Conservation (phyloP, 2,797 vertebrate species). For the Adelosebastes latens region DNA sequence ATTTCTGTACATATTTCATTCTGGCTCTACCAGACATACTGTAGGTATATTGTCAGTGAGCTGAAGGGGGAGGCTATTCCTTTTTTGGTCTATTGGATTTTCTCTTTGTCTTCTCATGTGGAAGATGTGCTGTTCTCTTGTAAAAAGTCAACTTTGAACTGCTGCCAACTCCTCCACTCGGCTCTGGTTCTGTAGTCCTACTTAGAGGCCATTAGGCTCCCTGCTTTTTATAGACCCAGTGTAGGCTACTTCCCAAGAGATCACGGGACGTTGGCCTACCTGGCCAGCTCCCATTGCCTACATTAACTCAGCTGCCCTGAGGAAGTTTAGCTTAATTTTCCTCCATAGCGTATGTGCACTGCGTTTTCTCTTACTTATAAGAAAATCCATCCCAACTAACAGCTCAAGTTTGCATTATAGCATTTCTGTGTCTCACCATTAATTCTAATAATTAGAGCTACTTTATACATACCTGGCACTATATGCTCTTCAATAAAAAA, state of each 20-base stretch:
- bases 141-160: constrained; percentile 64
- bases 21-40: neutral
- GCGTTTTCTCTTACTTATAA: neutral
- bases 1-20: constrained; percentile 6
- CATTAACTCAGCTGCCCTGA: neutral
- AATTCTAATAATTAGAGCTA: neutral
- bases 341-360: neutral
- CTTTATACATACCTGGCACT: rapidly evolving
- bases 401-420: neutral
- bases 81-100: constrained; percentile 55
- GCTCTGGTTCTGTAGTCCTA: constrained; percentile 65
- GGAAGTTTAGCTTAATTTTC: neutral
- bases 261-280: constrained; percentile 46
- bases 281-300: constrained; percentile 39
- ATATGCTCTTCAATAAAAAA: neutral
- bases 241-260: constrained; percentile 64
- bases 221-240: constrained; percentile 72
- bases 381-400: neutral
- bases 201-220: constrained; percentile 69
- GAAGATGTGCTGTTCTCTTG: constrained; percentile 56
- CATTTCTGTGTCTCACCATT: neutral
- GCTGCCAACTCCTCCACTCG: constrained; percentile 58
- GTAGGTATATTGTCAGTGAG: neutral
- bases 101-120: constrained; percentile 44
- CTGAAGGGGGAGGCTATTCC: neutral